Conservation (phyloP, 2,888 invertebrate species). For the Luffia ferchaultella region DNA sequence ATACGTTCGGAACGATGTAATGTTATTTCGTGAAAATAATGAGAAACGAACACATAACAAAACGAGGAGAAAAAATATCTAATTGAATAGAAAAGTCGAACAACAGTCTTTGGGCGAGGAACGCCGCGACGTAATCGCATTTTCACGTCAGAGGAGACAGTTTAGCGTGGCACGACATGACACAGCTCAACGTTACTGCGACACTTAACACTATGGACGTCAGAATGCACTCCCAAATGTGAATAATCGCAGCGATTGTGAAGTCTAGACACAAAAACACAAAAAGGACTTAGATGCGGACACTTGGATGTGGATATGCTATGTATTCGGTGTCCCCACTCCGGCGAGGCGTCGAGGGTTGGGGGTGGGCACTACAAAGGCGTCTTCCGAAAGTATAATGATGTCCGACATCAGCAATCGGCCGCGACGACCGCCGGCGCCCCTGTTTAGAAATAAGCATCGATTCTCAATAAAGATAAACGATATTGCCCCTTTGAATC, state of each 20-base stretch:
- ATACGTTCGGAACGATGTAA: not conserved
- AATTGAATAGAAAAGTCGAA: not conserved
- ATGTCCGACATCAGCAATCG: conserved; percentile 4
- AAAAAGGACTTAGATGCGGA: too few relatives aligned
- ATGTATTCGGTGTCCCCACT: too few relatives aligned
- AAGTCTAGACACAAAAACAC: too few relatives aligned
- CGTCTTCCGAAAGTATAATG: conserved; percentile 3
- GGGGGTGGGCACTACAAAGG: too few relatives aligned
- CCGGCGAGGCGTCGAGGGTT: too few relatives aligned
- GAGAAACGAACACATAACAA: not conserved
- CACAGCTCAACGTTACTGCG: too few relatives aligned
- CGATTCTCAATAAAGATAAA: not conserved
- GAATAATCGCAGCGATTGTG: too few relatives aligned
- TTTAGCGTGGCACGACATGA: too few relatives aligned
- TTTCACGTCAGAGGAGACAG: not conserved
- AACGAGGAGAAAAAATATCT: not conserved
- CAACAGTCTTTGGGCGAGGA: not conserved
- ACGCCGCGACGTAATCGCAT: not conserved
- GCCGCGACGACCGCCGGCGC: not conserved
- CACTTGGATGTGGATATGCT: too few relatives aligned
- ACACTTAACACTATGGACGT: too few relatives aligned
- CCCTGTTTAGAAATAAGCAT: not conserved
- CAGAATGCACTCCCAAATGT: too few relatives aligned
- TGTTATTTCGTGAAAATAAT: not conserved
- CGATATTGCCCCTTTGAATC: not conserved